Conservation (phyloP, 1,140 invertebrate species). For the Aphelenchoides besseyi region DNA sequence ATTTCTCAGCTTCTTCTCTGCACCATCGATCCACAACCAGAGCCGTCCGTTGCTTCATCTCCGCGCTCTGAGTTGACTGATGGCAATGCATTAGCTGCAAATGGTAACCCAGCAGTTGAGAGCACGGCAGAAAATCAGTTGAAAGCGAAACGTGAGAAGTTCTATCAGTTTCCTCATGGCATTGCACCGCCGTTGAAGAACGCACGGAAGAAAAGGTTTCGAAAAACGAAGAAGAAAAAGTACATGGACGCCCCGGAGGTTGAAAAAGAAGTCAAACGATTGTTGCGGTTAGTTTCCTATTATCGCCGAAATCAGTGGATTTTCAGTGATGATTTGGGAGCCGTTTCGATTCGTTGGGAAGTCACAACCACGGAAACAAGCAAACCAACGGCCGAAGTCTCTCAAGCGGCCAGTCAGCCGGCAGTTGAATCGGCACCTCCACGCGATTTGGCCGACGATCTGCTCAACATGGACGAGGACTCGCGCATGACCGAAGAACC, state of each 20-base stretch:
- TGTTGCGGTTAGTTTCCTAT: conserved; percentile 38
- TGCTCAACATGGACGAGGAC: not conserved
- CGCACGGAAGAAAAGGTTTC: conserved; percentile 49
- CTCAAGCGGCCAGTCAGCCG: not conserved
- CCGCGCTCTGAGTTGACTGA: too few species aligned
- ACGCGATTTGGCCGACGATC: not conserved
- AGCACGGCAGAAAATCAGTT: conserved; percentile 5
- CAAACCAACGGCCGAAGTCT: not conserved
- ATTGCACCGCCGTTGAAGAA: conserved; percentile 56
- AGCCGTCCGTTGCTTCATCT: not conserved
- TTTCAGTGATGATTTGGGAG: conserved; percentile 9
- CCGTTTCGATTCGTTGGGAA: not conserved
- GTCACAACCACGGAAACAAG: not conserved
- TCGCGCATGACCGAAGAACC: not conserved
- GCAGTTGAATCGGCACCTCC: not conserved
- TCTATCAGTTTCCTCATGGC: conserved; percentile 57
- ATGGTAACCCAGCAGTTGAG: not conserved
- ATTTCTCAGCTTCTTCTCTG: conserved; percentile 55
- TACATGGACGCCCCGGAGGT: conserved; percentile 61
- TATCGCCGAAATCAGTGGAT: not conserved
- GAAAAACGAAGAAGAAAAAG: conserved; percentile 62
- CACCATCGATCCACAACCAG: conserved; percentile 24
- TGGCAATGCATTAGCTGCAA: conserved; percentile 15
- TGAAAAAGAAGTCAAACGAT: conserved; percentile 56
- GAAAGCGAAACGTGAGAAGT: conserved; percentile 39